A percentile compares a stretch with the other conserved stretches of the same genome.
Conservation (phyloP, 2,888 invertebrate species). For the Anticlea derivata region DNA sequence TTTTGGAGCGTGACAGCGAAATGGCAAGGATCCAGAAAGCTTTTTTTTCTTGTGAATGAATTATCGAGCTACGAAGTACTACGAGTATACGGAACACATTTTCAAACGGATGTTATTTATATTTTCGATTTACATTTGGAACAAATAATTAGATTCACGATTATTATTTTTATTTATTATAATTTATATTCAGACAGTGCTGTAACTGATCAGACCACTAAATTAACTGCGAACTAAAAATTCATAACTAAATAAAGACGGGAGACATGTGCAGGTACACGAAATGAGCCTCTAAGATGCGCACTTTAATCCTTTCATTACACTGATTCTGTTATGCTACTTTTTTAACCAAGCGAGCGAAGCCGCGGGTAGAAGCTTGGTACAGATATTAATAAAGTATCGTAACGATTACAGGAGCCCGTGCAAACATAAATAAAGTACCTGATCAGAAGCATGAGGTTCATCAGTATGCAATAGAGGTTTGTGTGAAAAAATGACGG, state of each 20-base stretch:
- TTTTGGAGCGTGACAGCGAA: slow-evolving; percentile 28
- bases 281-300: no score
- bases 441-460: slow-evolving; percentile 30
- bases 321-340: no score
- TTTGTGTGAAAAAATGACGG: slow-evolving; percentile 42
- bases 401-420: slow-evolving; percentile 24
- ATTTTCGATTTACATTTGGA: neutral
- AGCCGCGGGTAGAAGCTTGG: neutral
- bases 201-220: no score
- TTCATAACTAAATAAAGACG: no score
- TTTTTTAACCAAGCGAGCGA: no score
- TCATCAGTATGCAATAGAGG: slow-evolving; percentile 46
- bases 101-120: neutral
- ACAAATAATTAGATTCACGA: no score
- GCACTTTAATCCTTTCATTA: no score
- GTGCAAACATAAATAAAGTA: slow-evolving; percentile 25
- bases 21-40: slow-evolving; percentile 31
- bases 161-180: no score
- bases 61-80: slow-evolving; percentile 22
- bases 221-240: no score
- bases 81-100: slow-evolving; percentile 11
- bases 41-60: slow-evolving; percentile 27
- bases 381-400: slow-evolving; percentile 20
- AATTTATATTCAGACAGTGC: no score
- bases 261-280: no score